Conservation (phyloP, 2,888 invertebrate genomes). For the Sycophila texana region DNA sequence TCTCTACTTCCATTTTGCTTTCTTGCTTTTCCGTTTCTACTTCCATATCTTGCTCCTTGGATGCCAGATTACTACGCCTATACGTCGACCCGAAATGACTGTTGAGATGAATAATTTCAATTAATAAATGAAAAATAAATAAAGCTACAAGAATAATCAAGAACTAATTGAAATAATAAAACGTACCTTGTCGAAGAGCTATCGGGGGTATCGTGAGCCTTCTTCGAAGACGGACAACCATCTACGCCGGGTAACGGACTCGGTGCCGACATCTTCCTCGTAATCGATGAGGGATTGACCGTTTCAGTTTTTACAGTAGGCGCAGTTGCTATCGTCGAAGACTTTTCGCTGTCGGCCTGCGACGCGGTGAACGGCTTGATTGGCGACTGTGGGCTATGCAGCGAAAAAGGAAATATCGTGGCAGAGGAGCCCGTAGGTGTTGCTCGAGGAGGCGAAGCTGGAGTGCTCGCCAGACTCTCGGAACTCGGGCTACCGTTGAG, state of each 20-base stretch:
- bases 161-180: no score
- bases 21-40: no score
- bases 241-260: conserved; percentile 61
- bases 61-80: no score
- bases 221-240: conserved; percentile 49
- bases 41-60: no score
- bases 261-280: conserved; percentile 61
- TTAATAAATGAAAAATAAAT: no score
- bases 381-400: conserved; percentile 83
- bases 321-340: conserved; percentile 38
- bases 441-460: conserved; percentile 76
- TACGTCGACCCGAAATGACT: no score
- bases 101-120: no score
- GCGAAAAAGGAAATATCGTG: conserved; percentile 83
- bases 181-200: conserved; percentile 56
- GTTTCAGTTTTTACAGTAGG: conserved; percentile 35
- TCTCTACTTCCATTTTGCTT: no score
- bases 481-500: conserved; percentile 74
- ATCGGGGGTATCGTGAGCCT: conserved; percentile 34
- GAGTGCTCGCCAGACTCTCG: conserved; percentile 74
- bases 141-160: no score
- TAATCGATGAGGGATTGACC: conserved; percentile 49
- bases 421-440: conserved; percentile 80
- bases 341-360: conserved; percentile 55
- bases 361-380: conserved; percentile 75